Evolutionary conservation across 2,888 invertebrate species (phyloP), one percentile per base, ranked within the genome.

Genomic region (Drosophila maculinotata): DNA sequence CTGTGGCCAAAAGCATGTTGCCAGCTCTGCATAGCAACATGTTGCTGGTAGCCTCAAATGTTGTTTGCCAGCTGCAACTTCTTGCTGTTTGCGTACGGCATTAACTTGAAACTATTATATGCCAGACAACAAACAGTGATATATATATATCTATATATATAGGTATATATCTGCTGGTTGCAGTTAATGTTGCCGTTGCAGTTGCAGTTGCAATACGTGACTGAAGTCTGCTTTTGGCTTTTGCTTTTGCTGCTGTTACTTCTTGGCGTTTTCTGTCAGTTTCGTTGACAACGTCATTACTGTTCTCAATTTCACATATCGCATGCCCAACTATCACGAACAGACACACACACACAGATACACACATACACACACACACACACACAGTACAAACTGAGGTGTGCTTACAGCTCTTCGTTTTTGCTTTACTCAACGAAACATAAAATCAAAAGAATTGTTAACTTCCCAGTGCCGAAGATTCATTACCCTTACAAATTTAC

Each of bases 261-360:
- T 58, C 54, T 70, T 74, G 73, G 54, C 73, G 52, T 65, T 52
- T 20, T 54, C 75, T 66, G 71, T 75, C 72, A 72, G 62, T 79
- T 56, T 66, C 69, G 84, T 79, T 84, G 87, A 84, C 87, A 84
- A 87, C 82, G 85, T 87, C 87, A 87, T 84, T 84, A 81, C 85
- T 79, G 87, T 77, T 84, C 83, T 84, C 85, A 73, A 81, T 84
- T 84, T 84, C 87, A 81, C 81, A 81, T 84, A 84, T 84, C 82
- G 68, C 67, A 84, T 84, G 76, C 76, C 83, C 63, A 75, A 83
- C 79, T 69, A 77, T 70, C 75, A 62, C 56, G 45, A 47, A 63
- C 49, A 48, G 9, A 56, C 45, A 69, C 44, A 54, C 41, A 44
- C 28, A 54, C 31, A 58, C 30, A 47, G 28, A 51, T 31, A 64